A percentile compares a stretch with the other conserved stretches of the same genome.
Conservation (phyloP, 2,888 invertebrate species). For the Drosophila lacicola region DNA sequence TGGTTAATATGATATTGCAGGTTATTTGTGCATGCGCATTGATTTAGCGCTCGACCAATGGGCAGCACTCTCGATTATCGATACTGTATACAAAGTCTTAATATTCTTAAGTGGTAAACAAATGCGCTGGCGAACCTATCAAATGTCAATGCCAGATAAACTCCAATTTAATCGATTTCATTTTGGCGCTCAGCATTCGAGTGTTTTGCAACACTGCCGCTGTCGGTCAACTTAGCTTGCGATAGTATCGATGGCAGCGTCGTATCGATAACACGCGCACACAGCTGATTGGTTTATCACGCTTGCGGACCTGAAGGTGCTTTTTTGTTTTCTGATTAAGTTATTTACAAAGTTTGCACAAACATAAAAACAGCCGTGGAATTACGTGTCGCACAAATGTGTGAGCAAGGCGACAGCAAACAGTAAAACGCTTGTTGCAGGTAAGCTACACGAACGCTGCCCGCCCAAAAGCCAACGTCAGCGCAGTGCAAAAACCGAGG, state of each 20-base stretch:
- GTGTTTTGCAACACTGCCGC: conserved; percentile 31
- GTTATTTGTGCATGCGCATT: conserved; percentile 13
- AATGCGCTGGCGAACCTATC: not conserved
- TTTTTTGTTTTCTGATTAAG: conserved; percentile 50
- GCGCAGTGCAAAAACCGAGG: conserved; percentile 5
- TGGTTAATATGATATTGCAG: conserved; percentile 17
- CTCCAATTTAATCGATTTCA: not conserved
- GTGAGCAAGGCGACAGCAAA: conserved; percentile 41
- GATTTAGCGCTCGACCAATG: not conserved
- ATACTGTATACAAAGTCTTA: not conserved
- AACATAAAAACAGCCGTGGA: conserved; percentile 24
- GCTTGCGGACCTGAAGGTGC: conserved; percentile 44
- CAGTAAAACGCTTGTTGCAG: conserved; percentile 49
- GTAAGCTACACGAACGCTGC: conserved; percentile 25
- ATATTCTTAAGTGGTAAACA: not conserved
- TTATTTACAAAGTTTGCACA: conserved; percentile 65
- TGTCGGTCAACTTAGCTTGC: not conserved
- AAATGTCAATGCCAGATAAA: not conserved
- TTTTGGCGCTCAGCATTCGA: conserved; percentile 23
- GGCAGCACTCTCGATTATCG: conserved; percentile 7
- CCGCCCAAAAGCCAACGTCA: conserved; percentile 9
- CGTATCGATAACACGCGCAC: conserved; percentile 40
- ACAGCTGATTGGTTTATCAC: conserved; percentile 57
- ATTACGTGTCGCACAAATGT: conserved; percentile 61
- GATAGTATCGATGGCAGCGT: conserved; percentile 30